These are phyloP conservation scores for Zosterops borbonicus DNA, from an alignment of 2,113 vertebrate genomes.

Conservation along the genomic window DNA sequence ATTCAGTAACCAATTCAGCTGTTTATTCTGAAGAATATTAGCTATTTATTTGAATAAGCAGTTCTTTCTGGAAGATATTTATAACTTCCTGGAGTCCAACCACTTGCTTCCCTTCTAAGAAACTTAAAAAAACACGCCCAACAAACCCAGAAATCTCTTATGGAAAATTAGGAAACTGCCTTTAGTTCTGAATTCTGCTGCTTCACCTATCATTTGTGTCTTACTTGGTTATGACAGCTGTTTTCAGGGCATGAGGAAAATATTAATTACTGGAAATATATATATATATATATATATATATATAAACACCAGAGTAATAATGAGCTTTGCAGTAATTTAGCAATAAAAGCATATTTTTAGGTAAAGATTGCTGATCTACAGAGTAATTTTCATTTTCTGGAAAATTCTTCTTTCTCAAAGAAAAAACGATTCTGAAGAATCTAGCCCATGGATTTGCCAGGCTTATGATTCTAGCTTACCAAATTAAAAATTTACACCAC, in stretches of 20 bases:
- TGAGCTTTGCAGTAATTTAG: neutral
- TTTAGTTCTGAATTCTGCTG: neutral
- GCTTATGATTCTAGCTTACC: neutral
- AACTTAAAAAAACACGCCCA: neutral
- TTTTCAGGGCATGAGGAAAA: neutral
- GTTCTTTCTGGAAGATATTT: neutral
- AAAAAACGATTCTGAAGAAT: neutral
- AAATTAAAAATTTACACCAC: neutral
- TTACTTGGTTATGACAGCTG: neutral
- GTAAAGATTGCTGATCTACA: neutral
- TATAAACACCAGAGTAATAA: neutral
- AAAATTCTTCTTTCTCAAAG: neutral
- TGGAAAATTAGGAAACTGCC: neutral
- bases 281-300: no score
- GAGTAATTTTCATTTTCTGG: neutral
- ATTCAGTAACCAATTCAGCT: neutral
- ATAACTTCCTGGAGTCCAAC: neutral
- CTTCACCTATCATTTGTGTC: neutral
- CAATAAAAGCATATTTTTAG: neutral
- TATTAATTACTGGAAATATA: neutral
- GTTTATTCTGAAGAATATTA: neutral
- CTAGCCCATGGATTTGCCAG: neutral
- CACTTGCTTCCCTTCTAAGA: neutral
- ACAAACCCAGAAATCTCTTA: neutral
- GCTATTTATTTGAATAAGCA: neutral